These are phyloP conservation scores for Ursus arctos DNA, from an alignment of 2,113 vertebrate species.

Conservation along the genomic window DNA sequence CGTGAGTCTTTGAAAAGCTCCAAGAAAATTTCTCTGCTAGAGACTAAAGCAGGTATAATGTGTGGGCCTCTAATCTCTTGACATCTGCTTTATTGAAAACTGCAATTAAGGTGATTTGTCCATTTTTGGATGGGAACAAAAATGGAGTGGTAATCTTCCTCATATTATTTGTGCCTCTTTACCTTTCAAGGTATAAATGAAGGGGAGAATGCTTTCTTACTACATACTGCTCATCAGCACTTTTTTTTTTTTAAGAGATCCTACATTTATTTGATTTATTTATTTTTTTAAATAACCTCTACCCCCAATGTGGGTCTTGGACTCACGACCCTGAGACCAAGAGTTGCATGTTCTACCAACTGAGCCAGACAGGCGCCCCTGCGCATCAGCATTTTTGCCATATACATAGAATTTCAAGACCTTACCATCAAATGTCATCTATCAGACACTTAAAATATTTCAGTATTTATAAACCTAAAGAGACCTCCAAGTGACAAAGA, in stretches of 20 bases:
- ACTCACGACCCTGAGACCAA: neutral
- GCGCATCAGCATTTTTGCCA: neutral
- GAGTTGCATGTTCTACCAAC: neutral
- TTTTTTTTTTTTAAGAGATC: neutral
- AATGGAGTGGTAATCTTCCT: conserved; percentile 34
- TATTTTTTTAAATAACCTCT: neutral
- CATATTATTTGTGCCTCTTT: conserved; percentile 53
- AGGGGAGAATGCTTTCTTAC: conserved; percentile 4
- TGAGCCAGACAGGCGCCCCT: neutral
- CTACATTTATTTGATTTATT: neutral
- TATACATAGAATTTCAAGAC: neutral
- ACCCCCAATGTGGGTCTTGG: neutral
- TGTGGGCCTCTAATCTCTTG: conserved; percentile 54
- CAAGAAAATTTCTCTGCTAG: conserved; percentile 41
- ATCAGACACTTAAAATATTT: conserved; percentile 4
- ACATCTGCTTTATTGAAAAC: conserved; percentile 65
- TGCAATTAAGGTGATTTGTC: conserved; percentile 66
- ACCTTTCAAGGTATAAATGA: conserved; percentile 43
- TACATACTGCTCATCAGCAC: neutral
- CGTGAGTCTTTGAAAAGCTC: conserved; percentile 45
- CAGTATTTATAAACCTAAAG: conserved; percentile 12
- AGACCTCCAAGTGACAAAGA: neutral
- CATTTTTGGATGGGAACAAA: conserved; percentile 60
- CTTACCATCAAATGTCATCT: conserved; percentile 1
- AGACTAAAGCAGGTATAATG: conserved; percentile 54